A percentile compares a stretch with the other conserved stretches of the same genome.
Conservation (phyloP, 2,113 vertebrate genomes). For the Hydropotes inermis region DNA sequence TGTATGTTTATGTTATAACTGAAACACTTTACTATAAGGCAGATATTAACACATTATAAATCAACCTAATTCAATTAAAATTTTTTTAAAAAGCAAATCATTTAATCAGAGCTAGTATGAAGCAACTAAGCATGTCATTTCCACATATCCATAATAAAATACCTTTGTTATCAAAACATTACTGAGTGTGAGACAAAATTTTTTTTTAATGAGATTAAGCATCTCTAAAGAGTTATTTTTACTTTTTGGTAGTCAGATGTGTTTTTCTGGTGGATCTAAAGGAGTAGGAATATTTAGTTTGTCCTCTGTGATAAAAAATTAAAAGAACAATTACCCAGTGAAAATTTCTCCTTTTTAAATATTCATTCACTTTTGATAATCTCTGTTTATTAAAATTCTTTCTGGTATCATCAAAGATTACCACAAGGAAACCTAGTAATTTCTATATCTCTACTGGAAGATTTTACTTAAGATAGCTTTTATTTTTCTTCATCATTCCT, state of each 20-base stretch:
- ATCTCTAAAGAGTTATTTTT: neutral
- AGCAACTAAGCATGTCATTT: neutral
- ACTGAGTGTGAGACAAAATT: neutral
- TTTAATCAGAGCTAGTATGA: neutral
- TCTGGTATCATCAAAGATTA: conserved; percentile 21
- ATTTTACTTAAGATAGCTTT: conserved; percentile 44
- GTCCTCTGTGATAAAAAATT: conserved; percentile 40
- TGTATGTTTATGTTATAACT: neutral
- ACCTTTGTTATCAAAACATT: neutral
- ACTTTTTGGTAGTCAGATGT: neutral
- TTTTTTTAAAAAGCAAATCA: neutral
- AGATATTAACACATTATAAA: neutral
- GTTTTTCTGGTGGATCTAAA: neutral
- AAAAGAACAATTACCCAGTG: neutral
- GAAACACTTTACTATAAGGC: neutral
- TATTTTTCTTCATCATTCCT: neutral
- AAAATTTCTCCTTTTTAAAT: neutral
- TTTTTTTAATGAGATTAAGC: neutral
- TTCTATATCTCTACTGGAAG: conserved; percentile 36
- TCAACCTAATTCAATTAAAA: neutral
- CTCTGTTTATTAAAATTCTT: conserved; percentile 60
- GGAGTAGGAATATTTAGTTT: conserved; percentile 40
- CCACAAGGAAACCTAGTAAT: neutral
- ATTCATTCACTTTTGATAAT: conserved; percentile 47
- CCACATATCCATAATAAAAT: neutral